Evolutionary conservation across 2,113 vertebrate species (phyloP).

Genomic region (Apus apus): DNA sequence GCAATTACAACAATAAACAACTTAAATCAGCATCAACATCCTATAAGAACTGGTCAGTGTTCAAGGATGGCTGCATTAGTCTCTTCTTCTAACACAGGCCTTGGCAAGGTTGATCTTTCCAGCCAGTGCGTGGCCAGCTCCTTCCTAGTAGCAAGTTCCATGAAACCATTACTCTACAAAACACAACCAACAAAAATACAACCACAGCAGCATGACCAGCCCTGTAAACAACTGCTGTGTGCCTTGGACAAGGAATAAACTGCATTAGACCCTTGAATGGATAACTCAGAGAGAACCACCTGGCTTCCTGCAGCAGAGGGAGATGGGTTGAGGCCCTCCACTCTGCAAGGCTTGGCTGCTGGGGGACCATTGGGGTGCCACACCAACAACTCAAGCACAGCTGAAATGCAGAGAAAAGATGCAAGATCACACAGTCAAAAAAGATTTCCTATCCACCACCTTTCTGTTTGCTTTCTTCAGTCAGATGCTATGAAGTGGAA

Average conservation of each 20-base stretch:
- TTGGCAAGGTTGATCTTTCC: neutral
- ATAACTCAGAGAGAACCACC: neutral
- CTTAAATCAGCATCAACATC: neutral
- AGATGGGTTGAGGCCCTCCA: neutral
- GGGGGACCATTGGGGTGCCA: too few relatives aligned
- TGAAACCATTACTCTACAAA: neutral
- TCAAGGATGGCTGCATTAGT: neutral
- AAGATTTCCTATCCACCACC: neutral
- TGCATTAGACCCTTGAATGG: rapidly evolving
- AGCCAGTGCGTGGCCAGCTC: neutral
- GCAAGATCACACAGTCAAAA: rapidly evolving
- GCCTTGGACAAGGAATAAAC: neutral
- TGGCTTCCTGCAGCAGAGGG: neutral
- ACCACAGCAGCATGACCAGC: neutral
- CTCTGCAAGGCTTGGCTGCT: neutral
- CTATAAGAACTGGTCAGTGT: neutral
- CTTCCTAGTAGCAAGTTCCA: neutral
- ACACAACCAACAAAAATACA: neutral
- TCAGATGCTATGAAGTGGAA: neutral
- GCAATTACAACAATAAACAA: neutral
- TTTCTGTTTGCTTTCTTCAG: neutral
- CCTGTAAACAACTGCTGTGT: neutral
- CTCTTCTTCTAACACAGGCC: neutral
- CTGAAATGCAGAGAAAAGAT: neutral
- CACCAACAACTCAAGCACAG: neutral